phyloP scores from a whole-genome alignment of 2,113 vertebrate genomes.

The Alligator mississippiensis region DNA sequence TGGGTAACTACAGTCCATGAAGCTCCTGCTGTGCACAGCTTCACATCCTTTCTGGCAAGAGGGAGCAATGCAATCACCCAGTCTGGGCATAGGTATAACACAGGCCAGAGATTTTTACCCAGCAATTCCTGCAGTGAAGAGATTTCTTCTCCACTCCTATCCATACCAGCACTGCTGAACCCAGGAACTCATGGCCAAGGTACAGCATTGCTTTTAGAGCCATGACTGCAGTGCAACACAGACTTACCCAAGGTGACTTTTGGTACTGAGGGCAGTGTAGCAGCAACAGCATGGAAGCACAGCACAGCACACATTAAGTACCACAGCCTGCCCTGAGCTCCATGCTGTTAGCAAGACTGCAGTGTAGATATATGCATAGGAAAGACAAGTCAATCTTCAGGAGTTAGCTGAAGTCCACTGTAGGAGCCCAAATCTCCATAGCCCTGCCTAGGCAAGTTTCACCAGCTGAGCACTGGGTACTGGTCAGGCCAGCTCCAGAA shows the following conservation, averaged over 20 bases:
- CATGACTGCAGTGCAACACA: too few relatives aligned
- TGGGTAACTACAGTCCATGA: background rate
- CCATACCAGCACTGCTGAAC: background rate
- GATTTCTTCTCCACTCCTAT: background rate
- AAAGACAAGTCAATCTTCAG: background rate
- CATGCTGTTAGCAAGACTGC: background rate
- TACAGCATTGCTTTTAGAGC: background rate
- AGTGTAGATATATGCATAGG: background rate
- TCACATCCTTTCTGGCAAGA: background rate
- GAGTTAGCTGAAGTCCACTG: background rate
- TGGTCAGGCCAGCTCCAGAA: background rate
- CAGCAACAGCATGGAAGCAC: too few relatives aligned
- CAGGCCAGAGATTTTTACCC: background rate
- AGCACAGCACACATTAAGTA: too few relatives aligned
- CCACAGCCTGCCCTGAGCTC: too few relatives aligned
- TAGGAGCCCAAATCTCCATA: background rate
- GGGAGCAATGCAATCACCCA: background rate
- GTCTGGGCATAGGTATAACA: background rate
- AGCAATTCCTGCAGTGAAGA: background rate
- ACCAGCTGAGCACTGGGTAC: background rate
- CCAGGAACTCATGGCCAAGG: background rate
- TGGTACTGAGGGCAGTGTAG: too few relatives aligned
- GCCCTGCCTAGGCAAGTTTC: background rate
- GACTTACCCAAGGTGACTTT: too few relatives aligned
- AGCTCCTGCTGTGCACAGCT: background rate